These are phyloP conservation scores for Austrofundulus limnaeus DNA, from an alignment of 2,113 vertebrate genomes.

Conservation along the genomic window DNA sequence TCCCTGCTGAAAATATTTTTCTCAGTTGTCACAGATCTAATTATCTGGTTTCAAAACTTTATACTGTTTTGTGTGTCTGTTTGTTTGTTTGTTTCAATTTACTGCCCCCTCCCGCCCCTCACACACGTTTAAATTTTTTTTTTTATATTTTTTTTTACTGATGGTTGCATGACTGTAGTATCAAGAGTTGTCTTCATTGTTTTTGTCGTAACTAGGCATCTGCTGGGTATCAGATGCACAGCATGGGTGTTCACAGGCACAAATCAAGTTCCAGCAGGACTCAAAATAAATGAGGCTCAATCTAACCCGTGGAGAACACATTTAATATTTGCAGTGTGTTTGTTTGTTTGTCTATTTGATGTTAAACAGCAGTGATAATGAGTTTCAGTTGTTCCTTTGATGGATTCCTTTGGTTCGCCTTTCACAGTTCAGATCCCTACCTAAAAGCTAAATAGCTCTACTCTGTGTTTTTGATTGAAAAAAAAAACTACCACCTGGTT, in stretches of 20 bases:
- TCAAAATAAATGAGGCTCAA: slow-evolving; percentile 70
- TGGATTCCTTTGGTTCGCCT: slow-evolving; percentile 44
- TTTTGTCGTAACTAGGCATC: slow-evolving; percentile 66
- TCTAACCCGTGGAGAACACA: slow-evolving; percentile 57
- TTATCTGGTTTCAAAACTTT: slow-evolving; percentile 67
- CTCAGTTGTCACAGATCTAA: slow-evolving; percentile 70
- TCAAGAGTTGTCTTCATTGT: slow-evolving; percentile 59
- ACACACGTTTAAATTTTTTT: no score
- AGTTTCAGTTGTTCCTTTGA: slow-evolving; percentile 54
- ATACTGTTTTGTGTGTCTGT: slow-evolving; percentile 50
- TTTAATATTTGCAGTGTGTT: slow-evolving; percentile 59
- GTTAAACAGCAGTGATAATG: slow-evolving; percentile 70
- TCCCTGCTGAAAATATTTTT: slow-evolving; percentile 67
- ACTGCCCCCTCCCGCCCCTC: neutral
- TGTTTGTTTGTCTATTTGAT: slow-evolving; percentile 62
- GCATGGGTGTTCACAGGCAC: slow-evolving; percentile 56
- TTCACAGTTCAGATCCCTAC: slow-evolving; percentile 21
- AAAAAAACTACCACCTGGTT: slow-evolving; percentile 9
- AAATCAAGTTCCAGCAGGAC: slow-evolving; percentile 68
- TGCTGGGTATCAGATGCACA: slow-evolving; percentile 63
- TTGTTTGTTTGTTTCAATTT: neutral
- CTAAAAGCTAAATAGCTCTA: slow-evolving; percentile 32
- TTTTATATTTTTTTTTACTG: no score
- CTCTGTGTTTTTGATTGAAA: slow-evolving; percentile 21
- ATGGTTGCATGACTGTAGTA: slow-evolving; percentile 43